Percentiles rank a stretch among this genome's conserved stretches.
These are phyloP conservation scores for Ips typographus DNA, from an alignment of 1,140 invertebrate genomes.

Conservation along the genomic window DNA sequence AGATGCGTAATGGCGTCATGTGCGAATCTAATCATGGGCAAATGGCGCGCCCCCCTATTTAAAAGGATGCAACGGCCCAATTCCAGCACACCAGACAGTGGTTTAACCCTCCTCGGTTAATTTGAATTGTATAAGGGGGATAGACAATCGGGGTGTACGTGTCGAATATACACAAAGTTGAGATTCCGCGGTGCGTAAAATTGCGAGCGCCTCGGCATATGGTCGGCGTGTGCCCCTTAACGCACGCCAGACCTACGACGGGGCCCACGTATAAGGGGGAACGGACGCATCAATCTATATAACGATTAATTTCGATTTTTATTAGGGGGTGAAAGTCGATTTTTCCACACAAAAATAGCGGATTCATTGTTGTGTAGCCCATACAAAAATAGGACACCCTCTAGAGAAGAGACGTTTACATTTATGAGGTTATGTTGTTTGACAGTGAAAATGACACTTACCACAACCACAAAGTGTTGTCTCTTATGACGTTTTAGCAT, in stretches of 20 bases:
- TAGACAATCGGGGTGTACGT: constrained; percentile 23
- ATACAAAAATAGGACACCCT: too few relatives aligned
- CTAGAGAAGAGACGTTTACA: too few relatives aligned
- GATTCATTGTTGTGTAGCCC: constrained; percentile 3
- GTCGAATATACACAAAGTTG: constrained; percentile 24
- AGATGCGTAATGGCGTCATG: background rate
- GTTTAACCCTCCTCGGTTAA: constrained; percentile 26
- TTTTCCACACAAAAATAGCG: constrained; percentile 1
- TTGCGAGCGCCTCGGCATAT: constrained; percentile 36
- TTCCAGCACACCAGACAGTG: constrained; percentile 16
- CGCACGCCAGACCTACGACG: background rate
- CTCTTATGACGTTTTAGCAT: too few relatives aligned
- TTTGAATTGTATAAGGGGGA: constrained; percentile 27
- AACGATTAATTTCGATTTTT: constrained; percentile 39
- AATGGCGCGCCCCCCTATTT: background rate
- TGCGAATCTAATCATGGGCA: constrained; percentile 6
- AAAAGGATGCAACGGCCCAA: constrained; percentile 24
- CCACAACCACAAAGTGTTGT: too few relatives aligned
- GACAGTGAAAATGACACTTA: too few relatives aligned
- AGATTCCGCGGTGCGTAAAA: constrained; percentile 40
- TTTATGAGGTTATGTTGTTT: too few relatives aligned
- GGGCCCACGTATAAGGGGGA: background rate
- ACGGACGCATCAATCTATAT: constrained; percentile 8
- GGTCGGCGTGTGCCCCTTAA: constrained; percentile 35
- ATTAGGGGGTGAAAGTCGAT: constrained; percentile 27